phyloP scores from a whole-genome alignment of 2,888 invertebrate species.

The Archips xylosteana region DNA sequence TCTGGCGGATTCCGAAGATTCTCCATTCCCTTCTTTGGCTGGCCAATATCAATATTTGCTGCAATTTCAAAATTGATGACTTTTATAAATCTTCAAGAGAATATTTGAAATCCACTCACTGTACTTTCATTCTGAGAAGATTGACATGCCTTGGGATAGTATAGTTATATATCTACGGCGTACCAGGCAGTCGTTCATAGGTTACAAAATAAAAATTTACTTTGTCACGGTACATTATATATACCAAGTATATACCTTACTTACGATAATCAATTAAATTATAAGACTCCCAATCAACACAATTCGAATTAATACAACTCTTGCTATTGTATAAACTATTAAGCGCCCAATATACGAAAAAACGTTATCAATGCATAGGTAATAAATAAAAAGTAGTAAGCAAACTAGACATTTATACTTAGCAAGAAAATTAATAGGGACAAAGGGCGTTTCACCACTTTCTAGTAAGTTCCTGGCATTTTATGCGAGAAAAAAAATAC shows the following conservation, averaged over 20 bases:
- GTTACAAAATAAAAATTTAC: not conserved
- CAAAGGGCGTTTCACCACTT: no score
- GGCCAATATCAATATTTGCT: slow-evolving; percentile 39
- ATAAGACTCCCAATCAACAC: slow-evolving; percentile 7
- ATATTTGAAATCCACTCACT: slow-evolving; percentile 32
- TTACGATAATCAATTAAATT: slow-evolving; percentile 25
- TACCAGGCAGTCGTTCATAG: not conserved
- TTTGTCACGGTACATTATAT: slow-evolving; percentile 1
- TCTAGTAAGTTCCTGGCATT: no score
- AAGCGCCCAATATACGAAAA: not conserved
- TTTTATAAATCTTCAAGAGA: slow-evolving; percentile 24
- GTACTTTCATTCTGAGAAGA: slow-evolving; percentile 15
- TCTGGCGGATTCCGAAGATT: slow-evolving; percentile 37
- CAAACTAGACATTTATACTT: no score
- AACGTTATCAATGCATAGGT: no score
- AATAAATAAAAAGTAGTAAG: not conserved
- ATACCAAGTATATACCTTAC: not conserved
- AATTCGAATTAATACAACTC: not conserved
- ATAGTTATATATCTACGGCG: not conserved
- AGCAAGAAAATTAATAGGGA: no score
- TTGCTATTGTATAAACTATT: not conserved
- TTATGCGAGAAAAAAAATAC: no score
- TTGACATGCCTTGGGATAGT: slow-evolving; percentile 8
- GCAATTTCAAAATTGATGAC: slow-evolving; percentile 34
- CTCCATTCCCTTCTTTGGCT: slow-evolving; percentile 29